phyloP scores from a whole-genome alignment of 2,113 vertebrate genomes.

The Epinephelus moara region DNA sequence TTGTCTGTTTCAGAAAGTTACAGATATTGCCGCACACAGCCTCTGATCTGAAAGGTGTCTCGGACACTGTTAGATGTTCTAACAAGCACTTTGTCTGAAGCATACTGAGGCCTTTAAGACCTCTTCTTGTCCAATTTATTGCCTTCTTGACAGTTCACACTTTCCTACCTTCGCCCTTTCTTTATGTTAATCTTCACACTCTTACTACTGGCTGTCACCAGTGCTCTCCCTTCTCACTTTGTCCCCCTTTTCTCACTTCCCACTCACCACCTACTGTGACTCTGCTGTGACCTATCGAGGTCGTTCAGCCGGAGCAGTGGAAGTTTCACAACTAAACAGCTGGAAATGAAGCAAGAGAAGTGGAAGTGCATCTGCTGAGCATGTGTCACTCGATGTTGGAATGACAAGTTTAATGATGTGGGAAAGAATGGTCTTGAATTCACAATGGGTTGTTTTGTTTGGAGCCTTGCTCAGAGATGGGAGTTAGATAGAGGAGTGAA shows the following conservation, averaged over 20 bases:
- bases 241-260: not conserved
- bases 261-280: not conserved
- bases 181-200: not conserved
- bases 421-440: not conserved
- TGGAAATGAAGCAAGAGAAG: constrained; percentile 9
- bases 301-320: not conserved
- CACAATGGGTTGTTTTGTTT: constrained; percentile 12
- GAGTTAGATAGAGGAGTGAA: not conserved
- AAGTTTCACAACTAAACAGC: constrained; percentile 9
- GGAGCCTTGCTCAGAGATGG: not conserved
- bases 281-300: not conserved
- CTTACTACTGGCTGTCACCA: not conserved
- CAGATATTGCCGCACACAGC: no score
- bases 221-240: not conserved
- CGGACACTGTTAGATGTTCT: no score
- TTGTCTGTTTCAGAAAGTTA: no score
- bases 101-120: not conserved
- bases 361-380: not conserved
- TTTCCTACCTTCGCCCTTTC: not conserved
- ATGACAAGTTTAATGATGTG: constrained; percentile 7
- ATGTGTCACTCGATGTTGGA: not conserved
- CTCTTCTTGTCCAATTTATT: not conserved
- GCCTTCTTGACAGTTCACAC: not conserved
- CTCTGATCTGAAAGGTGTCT: no score
- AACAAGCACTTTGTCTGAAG: no score